Conservation (phyloP, 1,140 invertebrate species). For the Aphaenogaster rudis region DNA sequence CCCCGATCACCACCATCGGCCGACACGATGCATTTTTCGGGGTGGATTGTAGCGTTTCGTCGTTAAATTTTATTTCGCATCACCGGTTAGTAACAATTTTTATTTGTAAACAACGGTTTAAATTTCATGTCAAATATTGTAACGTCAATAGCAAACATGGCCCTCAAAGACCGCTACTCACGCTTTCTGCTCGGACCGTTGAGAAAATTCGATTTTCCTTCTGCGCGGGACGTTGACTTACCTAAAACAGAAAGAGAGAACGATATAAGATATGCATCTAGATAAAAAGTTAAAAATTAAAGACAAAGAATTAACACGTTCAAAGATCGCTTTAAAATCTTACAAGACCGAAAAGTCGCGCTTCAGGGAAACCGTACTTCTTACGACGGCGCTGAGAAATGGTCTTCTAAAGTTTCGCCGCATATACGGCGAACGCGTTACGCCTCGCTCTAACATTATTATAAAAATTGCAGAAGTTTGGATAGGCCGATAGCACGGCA, state of each 20-base stretch:
- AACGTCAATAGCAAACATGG: neutral
- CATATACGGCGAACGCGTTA: neutral
- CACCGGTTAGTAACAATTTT: constrained; percentile 46
- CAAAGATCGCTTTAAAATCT: neutral
- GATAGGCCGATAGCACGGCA: constrained; percentile 26
- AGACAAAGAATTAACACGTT: too few species aligned
- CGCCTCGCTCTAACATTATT: neutral
- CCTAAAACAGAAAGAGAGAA: neutral
- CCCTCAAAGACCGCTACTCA: constrained; percentile 14
- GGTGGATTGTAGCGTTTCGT: neutral
- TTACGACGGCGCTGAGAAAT: neutral
- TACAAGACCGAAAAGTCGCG: neutral
- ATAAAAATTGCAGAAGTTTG: constrained; percentile 37
- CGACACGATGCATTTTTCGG: constrained; percentile 24
- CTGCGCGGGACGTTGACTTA: neutral
- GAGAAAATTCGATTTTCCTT: constrained; percentile 30
- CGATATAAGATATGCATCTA: neutral
- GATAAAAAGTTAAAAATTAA: neutral
- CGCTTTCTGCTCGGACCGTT: neutral
- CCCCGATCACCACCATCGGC: constrained; percentile 40
- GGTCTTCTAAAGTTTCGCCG: constrained; percentile 15
- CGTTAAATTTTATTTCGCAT: constrained; percentile 52
- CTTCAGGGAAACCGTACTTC: neutral
- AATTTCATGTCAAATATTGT: constrained; percentile 46
- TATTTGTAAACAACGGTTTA: constrained; percentile 52